These are phyloP conservation scores for Hydrotaea cyrtoneurina DNA, from an alignment of 2,888 invertebrate genomes.

Conservation along the genomic window DNA sequence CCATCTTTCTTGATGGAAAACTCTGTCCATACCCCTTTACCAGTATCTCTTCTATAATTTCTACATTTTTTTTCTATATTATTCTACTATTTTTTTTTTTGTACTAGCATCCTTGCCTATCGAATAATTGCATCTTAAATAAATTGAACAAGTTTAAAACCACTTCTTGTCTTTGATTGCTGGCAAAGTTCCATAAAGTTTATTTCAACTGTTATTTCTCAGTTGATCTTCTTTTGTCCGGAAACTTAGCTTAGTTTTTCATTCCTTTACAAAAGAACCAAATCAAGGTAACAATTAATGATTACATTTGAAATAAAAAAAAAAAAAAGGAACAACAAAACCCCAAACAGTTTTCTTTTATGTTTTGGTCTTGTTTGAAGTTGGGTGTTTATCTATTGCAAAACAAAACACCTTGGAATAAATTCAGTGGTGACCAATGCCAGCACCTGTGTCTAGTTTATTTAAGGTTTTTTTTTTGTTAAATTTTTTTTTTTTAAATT, in stretches of 20 bases:
- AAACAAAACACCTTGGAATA: neutral
- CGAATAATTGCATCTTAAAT: no score
- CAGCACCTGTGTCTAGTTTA: neutral
- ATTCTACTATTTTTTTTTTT: no score
- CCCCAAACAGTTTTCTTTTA: no score
- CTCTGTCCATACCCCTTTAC: no score
- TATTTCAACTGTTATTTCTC: neutral
- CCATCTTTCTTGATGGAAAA: no score
- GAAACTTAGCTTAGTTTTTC: neutral
- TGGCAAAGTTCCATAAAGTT: neutral
- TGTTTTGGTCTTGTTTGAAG: neutral
- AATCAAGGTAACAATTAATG: slow-evolving; percentile 7
- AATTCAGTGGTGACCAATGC: neutral
- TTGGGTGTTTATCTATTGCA: neutral
- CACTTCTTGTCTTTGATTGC: neutral
- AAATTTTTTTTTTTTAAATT: no score
- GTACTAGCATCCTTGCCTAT: no score
- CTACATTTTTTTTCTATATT: no score
- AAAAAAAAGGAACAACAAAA: neutral
- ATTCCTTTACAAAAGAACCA: neutral
- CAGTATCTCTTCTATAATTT: no score
- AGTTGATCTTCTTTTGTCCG: neutral
- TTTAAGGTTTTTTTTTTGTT: no score
- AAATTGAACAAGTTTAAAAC: no score
- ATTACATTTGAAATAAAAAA: neutral